phyloP scores from a whole-genome alignment of 2,888 invertebrate genomes.

The Antheraea assamensis region DNA sequence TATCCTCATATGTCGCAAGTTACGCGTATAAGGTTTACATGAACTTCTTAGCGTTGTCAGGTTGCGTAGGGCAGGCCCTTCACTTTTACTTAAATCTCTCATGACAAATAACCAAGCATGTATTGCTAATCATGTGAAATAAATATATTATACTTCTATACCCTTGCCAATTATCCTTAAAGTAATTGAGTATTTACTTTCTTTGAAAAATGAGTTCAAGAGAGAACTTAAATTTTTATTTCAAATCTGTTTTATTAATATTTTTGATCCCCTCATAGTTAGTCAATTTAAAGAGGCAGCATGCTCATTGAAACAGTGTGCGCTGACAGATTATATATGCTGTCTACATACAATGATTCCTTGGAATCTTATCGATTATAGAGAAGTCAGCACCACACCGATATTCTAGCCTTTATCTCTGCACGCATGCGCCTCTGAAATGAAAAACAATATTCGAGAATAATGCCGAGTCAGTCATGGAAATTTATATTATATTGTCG shows the following conservation, averaged over 20 bases:
- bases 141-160: constrained; percentile 7
- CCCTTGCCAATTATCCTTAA: constrained; percentile 19
- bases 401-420: constrained; percentile 76
- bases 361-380: constrained; percentile 44
- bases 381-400: constrained; percentile 77
- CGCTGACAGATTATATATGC: constrained; percentile 65
- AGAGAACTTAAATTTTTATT: constrained; percentile 13
- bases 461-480: constrained; percentile 82
- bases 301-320: constrained; percentile 78
- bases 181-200: not conserved
- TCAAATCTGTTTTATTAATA: not conserved
- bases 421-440: constrained; percentile 83
- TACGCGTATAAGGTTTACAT: constrained; percentile 12
- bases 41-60: constrained; percentile 57
- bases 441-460: constrained; percentile 76
- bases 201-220: constrained; percentile 4
- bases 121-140: constrained; percentile 56
- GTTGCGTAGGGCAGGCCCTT: constrained; percentile 78
- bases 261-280: constrained; percentile 22
- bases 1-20: constrained; percentile 37
- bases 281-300: constrained; percentile 68
- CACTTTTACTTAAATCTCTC: constrained; percentile 73
- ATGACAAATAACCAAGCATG: constrained; percentile 79
- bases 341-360: constrained; percentile 54
- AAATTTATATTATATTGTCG: constrained; percentile 67